Percentiles rank a stretch among this genome's conserved stretches.
Conservation (phyloP, 2,888 invertebrate genomes). For the Lymantria monacha region DNA sequence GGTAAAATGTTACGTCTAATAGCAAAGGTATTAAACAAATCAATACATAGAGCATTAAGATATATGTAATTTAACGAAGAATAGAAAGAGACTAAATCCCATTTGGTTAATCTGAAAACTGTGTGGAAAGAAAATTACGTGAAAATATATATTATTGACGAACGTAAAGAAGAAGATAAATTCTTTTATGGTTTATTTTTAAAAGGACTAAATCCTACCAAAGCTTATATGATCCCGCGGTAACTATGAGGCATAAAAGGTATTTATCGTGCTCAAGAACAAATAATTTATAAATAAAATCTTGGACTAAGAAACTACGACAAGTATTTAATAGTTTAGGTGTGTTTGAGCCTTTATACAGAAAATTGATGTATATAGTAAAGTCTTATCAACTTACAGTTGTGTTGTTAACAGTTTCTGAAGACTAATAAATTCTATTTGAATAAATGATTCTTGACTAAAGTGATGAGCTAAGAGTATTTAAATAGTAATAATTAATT, state of each 20-base stretch:
- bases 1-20: no score
- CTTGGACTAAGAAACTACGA: not conserved
- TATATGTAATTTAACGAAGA: not conserved
- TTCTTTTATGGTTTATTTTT: conserved; percentile 1
- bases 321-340: no score
- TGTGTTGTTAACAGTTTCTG: no score
- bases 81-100: not conserved
- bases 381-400: no score
- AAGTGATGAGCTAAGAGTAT: no score
- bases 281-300: not conserved
- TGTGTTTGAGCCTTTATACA: not conserved
- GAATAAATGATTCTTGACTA: no score
- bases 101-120: not conserved
- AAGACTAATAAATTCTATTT: no score
- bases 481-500: no score
- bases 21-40: not conserved
- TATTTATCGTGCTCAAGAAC: not conserved
- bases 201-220: not conserved
- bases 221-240: not conserved
- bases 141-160: not conserved
- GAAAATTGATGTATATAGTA: not conserved
- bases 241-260: not conserved
- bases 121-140: not conserved
- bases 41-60: not conserved
- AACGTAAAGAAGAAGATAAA: not conserved